Conservation (phyloP, 2,888 invertebrate genomes). For the Euzetes globulus region DNA sequence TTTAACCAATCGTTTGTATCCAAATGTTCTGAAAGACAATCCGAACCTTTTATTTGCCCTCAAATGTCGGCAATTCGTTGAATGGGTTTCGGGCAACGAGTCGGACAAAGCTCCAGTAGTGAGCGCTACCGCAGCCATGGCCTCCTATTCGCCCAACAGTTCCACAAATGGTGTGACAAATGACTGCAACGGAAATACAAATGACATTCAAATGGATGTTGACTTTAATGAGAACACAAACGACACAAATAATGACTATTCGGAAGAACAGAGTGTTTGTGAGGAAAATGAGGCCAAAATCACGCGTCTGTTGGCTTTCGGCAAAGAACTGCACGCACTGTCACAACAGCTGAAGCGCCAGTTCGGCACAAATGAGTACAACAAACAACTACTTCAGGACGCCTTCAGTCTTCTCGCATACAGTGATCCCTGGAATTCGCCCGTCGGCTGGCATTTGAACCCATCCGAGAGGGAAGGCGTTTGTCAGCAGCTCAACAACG, state of each 20-base stretch:
- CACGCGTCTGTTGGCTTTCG: constrained; percentile 78
- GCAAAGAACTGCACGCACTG: constrained; percentile 84
- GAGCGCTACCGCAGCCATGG: neutral
- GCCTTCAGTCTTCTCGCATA: constrained; percentile 96
- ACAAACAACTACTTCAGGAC: constrained; percentile 89
- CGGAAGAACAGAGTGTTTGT: constrained; percentile 22
- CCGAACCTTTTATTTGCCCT: constrained; percentile 86
- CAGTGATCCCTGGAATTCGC: constrained; percentile 94
- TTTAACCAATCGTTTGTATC: constrained; percentile 76
- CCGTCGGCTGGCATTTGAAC: constrained; percentile 90
- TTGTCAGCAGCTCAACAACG: constrained; percentile 91
- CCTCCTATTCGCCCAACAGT: constrained; percentile 1
- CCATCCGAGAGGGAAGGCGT: constrained; percentile 89
- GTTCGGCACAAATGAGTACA: constrained; percentile 67
- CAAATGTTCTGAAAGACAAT: constrained; percentile 83
- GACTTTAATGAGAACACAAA: constrained; percentile 31
- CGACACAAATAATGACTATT: constrained; percentile 3
- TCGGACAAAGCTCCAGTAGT: constrained; percentile 42
- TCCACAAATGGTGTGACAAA: constrained; percentile 30
- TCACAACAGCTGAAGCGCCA: constrained; percentile 74
- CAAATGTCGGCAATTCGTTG: constrained; percentile 96
- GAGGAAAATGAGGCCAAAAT: constrained; percentile 30
- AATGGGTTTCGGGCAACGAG: constrained; percentile 85
- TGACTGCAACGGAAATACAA: constrained; percentile 34
- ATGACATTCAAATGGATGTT: constrained; percentile 35